phyloP scores from a whole-genome alignment of 2,888 invertebrate species.

The Coelinius sp. region DNA sequence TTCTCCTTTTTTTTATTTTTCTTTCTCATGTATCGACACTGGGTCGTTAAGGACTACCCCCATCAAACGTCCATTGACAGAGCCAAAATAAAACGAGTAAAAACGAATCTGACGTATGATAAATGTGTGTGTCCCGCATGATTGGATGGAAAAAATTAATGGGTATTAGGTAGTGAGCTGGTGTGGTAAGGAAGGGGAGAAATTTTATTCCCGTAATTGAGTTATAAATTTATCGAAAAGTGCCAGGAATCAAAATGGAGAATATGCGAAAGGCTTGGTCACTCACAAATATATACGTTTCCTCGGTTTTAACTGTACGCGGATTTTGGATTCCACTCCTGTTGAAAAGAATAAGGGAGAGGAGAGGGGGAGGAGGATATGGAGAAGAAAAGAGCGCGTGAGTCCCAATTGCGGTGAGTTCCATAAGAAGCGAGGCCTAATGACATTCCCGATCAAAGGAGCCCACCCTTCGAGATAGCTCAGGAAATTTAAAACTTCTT shows the following conservation, averaged over 20 bases:
- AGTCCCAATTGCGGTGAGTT: conserved; percentile 45
- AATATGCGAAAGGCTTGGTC: conserved; percentile 14
- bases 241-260: conserved; percentile 2
- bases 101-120: conserved; percentile 10
- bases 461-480: conserved; percentile 59
- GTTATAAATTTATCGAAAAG: conserved; percentile 40
- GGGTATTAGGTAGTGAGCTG: background rate
- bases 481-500: conserved; percentile 64
- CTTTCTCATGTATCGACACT: conserved; percentile 29
- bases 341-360: conserved; percentile 33
- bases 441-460: conserved; percentile 65
- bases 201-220: conserved; percentile 32
- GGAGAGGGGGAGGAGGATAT: conserved; percentile 31
- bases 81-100: conserved; percentile 31
- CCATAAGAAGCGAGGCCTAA: conserved; percentile 58
- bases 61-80: conserved; percentile 43
- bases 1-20: conserved; percentile 1
- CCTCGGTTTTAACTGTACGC: background rate
- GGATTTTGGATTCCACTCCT: conserved; percentile 25
- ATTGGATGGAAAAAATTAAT: conserved; percentile 7
- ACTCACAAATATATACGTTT: conserved; percentile 21
- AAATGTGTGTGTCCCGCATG: conserved; percentile 12
- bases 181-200: too few relatives aligned
- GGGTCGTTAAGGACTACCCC: conserved; percentile 47
- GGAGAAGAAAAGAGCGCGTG: background rate